Conservation (phyloP, 2,888 invertebrate species). For the Ommatoiulus sabulosus region DNA sequence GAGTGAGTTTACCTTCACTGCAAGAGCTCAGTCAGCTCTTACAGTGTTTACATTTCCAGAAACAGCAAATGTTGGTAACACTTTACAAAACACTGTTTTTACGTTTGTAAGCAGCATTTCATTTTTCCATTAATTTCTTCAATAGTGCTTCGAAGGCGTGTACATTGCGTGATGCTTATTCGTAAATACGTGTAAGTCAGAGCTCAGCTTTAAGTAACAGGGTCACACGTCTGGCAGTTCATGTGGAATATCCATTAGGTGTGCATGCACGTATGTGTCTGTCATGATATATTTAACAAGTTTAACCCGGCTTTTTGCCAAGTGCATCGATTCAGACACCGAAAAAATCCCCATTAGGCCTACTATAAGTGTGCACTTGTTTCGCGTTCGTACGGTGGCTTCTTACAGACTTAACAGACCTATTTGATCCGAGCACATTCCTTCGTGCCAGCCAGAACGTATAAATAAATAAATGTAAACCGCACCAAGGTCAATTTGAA, state of each 20-base stretch:
- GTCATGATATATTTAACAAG: conserved; percentile 35
- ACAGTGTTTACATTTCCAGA: no score
- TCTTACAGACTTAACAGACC: not conserved
- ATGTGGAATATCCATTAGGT: conserved; percentile 40
- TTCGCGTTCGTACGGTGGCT: not conserved
- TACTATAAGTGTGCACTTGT: not conserved
- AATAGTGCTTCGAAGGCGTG: no score
- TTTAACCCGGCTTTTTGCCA: conserved; percentile 43
- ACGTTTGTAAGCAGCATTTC: no score
- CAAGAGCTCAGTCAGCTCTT: no score
- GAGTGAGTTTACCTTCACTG: no score
- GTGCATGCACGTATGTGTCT: conserved; percentile 13
- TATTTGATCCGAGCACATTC: conserved; percentile 19
- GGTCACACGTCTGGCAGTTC: conserved; percentile 43
- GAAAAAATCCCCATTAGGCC: conserved; percentile 7
- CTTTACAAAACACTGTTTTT: no score
- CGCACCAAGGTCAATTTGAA: not conserved
- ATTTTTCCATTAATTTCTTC: no score
- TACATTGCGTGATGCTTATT: no score
- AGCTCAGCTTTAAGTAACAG: conserved; percentile 36
- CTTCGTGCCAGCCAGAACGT: not conserved
- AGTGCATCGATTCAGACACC: conserved; percentile 40
- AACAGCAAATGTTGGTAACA: no score
- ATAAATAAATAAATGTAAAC: conserved; percentile 4
- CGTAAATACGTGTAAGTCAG: not conserved